A percentile compares a stretch with the other conserved stretches of the same genome.
Evolutionary conservation across 2,888 invertebrate genomes (phyloP).

Genomic region (Melanchra persicariae): DNA sequence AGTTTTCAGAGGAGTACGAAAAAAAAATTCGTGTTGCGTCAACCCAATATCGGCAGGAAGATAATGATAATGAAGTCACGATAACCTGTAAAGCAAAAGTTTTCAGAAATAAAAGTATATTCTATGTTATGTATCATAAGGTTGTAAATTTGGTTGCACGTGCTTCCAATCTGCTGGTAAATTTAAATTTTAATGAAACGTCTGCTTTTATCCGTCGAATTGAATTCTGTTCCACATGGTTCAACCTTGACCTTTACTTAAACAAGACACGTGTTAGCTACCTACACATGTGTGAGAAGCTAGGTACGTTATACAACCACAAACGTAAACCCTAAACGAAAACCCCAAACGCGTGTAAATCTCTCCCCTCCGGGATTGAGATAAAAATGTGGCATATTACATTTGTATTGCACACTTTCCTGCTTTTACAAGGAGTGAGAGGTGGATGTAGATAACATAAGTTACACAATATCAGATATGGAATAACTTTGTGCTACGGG

Average conservation of each 20-base stretch:
- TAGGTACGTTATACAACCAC: not conserved
- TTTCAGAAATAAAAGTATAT: not conserved
- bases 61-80: no score
- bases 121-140: not conserved
- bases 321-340: conserved; percentile 23
- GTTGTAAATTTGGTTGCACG: not conserved
- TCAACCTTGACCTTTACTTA: conserved; percentile 25
- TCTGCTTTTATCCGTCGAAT: conserved; percentile 20
- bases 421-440: conserved; percentile 29
- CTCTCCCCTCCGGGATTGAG: conserved; percentile 34
- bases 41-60: no score
- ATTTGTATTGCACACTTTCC: conserved; percentile 48
- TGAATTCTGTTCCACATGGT: conserved; percentile 28
- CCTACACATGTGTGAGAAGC: conserved; percentile 12
- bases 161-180: not conserved
- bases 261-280: conserved; percentile 22
- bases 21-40: no score
- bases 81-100: no score
- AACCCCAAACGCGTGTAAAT: conserved; percentile 50
- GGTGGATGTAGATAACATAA: conserved; percentile 34
- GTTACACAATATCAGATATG: conserved; percentile 38
- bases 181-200: conserved; percentile 33
- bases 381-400: conserved; percentile 51
- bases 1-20: no score
- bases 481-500: conserved; percentile 20